phyloP scores from a whole-genome alignment of 2,797 vertebrate species.

The Australoheros facetus region DNA sequence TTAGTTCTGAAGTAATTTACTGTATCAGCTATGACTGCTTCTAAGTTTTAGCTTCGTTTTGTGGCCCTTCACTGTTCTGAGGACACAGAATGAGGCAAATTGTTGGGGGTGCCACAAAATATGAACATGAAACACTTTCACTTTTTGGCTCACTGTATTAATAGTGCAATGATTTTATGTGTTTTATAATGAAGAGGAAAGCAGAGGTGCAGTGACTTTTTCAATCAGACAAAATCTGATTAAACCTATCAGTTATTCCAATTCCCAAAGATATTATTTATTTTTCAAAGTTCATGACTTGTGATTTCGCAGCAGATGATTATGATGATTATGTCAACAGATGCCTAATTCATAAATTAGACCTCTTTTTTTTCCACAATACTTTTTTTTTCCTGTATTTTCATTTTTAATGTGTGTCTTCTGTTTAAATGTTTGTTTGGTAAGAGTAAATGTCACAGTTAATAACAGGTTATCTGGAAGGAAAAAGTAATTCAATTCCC shows the following conservation, averaged over 20 bases:
- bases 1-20: conserved; percentile 27
- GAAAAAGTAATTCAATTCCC: conserved; percentile 71
- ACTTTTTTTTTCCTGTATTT: background rate
- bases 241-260: rapidly evolving
- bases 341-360: conserved; percentile 37
- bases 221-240: background rate
- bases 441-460: conserved; percentile 59
- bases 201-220: background rate
- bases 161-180: background rate
- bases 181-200: conserved; percentile 23
- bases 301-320: background rate
- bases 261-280: background rate
- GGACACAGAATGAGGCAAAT: conserved; percentile 23
- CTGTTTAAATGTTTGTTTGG: conserved; percentile 62
- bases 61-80: background rate
- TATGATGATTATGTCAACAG: conserved; percentile 16
- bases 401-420: conserved; percentile 40
- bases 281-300: conserved; percentile 2
- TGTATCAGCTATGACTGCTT: conserved; percentile 36
- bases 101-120: background rate
- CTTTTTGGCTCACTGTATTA: background rate
- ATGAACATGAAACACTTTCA: background rate
- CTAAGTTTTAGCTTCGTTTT: conserved; percentile 23
- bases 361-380: conserved; percentile 54
- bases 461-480: conserved; percentile 75